phyloP scores from a whole-genome alignment of 1,140 invertebrate genomes.

The Odontomachus brunneus region DNA sequence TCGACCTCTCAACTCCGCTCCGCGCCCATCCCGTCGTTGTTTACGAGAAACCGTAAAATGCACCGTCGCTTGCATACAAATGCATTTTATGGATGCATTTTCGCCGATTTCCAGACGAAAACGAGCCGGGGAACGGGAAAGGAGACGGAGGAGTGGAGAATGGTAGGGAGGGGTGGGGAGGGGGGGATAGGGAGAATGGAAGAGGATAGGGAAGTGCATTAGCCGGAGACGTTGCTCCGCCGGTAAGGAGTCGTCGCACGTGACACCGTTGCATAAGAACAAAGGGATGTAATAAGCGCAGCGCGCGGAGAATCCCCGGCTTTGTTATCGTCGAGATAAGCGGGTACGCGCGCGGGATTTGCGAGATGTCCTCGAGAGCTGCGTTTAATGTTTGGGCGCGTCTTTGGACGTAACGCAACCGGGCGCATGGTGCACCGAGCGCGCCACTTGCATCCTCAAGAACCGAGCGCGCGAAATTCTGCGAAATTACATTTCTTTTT shows the following conservation, averaged over 20 bases:
- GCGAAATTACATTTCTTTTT: constrained; percentile 3
- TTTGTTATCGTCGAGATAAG: constrained; percentile 53
- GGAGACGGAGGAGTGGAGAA: background rate
- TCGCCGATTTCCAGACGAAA: constrained; percentile 28
- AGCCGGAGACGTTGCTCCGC: constrained; percentile 32
- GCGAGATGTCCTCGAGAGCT: constrained; percentile 12
- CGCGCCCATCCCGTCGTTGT: background rate
- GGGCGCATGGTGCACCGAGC: background rate
- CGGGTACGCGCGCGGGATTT: constrained; percentile 39
- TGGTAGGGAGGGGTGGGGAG: background rate
- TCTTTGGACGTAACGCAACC: constrained; percentile 29
- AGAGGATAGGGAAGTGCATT: constrained; percentile 19
- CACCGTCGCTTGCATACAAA: constrained; percentile 34
- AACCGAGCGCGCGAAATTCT: background rate
- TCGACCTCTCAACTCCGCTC: background rate
- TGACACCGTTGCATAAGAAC: constrained; percentile 51
- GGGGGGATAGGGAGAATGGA: too few relatives aligned
- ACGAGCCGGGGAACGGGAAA: background rate
- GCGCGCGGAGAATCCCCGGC: constrained; percentile 37
- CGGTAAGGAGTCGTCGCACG: constrained; percentile 42
- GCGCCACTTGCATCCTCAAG: background rate
- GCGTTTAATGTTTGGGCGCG: constrained; percentile 29
- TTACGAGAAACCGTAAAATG: constrained; percentile 24
- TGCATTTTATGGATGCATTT: constrained; percentile 34
- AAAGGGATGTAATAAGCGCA: constrained; percentile 47